Conservation (phyloP, 2,888 invertebrate species). For the Halocaridina rubra region DNA sequence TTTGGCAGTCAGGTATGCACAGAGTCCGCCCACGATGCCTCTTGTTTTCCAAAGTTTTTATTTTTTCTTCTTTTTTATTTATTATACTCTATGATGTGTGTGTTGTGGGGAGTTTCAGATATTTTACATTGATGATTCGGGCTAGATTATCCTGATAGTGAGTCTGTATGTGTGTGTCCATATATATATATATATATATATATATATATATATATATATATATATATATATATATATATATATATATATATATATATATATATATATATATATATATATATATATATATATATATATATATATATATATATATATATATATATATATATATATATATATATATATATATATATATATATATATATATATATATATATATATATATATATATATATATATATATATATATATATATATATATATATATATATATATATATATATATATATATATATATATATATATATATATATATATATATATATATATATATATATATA, state of each 20-base stretch:
- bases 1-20: too few relatives aligned
- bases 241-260: background rate
- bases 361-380: background rate
- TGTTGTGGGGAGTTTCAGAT: too few relatives aligned
- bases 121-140: too few relatives aligned
- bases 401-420: background rate
- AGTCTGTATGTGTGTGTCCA: background rate
- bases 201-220: background rate
- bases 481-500: constrained; percentile 14
- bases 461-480: background rate
- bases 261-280: background rate
- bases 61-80: too few relatives aligned
- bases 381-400: background rate
- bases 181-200: background rate
- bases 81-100: too few relatives aligned
- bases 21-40: too few relatives aligned
- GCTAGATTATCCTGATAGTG: too few relatives aligned
- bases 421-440: background rate
- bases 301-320: background rate
- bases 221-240: background rate
- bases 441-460: background rate
- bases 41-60: too few relatives aligned
- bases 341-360: background rate
- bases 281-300: background rate
- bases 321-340: background rate